A percentile compares a stretch with the other conserved stretches of the same genome.
Evolutionary conservation across 2,113 vertebrate genomes (phyloP).

Genomic region (Mus pahari): DNA sequence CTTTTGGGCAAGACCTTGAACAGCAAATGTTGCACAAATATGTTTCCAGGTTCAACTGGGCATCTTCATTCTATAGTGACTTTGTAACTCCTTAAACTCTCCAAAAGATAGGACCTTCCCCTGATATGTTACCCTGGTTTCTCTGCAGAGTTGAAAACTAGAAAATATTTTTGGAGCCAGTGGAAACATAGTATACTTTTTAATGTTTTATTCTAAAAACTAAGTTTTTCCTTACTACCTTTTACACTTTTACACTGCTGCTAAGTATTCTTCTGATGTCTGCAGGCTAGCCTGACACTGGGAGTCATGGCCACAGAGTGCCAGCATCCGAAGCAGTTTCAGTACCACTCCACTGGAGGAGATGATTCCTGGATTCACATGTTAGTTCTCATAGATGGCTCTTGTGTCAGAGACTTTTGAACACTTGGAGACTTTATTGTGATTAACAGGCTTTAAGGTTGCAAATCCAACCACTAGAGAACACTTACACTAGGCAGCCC

Average conservation of each 20-base stretch:
- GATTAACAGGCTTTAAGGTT: neutral
- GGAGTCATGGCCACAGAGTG: neutral
- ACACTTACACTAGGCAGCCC: neutral
- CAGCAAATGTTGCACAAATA: too few species aligned
- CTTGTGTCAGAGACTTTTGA: neutral
- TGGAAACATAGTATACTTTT: neutral
- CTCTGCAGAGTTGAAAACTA: neutral
- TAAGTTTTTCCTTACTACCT: neutral
- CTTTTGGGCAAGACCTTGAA: neutral
- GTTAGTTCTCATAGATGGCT: neutral
- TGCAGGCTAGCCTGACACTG: fast-evolving
- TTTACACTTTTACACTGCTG: neutral
- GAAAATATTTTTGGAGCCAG: neutral
- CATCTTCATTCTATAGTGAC: neutral
- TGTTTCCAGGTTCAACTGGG: neutral
- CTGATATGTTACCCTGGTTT: neutral
- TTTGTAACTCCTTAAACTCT: neutral
- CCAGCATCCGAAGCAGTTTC: fast-evolving
- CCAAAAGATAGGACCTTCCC: neutral
- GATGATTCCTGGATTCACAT: too few species aligned
- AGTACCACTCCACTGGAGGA: fast-evolving
- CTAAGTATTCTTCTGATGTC: neutral
- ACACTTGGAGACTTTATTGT: neutral
- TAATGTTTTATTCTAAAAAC: neutral
- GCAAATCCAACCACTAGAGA: neutral